A percentile compares a stretch with the other conserved stretches of the same genome.
These are phyloP conservation scores for Artibeus lituratus DNA, from an alignment of 2,797 vertebrate genomes.

Conservation along the genomic window DNA sequence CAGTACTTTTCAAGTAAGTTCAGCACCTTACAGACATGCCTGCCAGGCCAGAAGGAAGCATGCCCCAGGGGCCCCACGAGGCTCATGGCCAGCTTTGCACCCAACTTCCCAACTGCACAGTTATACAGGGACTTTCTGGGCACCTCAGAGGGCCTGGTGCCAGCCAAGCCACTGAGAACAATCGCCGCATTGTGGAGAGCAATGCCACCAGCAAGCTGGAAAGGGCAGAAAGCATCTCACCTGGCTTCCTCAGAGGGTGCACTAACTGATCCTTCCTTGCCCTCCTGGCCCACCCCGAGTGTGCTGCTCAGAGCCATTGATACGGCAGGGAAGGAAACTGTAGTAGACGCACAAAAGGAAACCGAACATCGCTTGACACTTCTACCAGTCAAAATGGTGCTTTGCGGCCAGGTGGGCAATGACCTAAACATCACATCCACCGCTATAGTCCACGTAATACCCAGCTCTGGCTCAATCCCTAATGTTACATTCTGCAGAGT, in stretches of 20 bases:
- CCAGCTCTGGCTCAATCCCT: constrained; percentile 49
- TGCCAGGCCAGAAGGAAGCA: neutral
- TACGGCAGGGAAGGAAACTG: constrained; percentile 46
- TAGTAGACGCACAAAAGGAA: constrained; percentile 59
- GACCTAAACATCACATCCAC: constrained; percentile 53
- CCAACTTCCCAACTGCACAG: neutral
- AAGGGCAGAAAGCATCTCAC: neutral
- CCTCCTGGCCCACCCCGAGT: neutral
- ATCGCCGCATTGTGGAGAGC: neutral
- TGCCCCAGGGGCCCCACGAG: neutral
- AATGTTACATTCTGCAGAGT: constrained; percentile 51
- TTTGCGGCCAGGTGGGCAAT: constrained; percentile 69
- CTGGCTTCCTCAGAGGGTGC: neutral
- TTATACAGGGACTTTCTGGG: neutral
- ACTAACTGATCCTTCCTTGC: neutral
- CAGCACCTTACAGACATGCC: neutral
- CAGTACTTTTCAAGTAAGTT: neutral
- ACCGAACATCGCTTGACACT: constrained; percentile 57
- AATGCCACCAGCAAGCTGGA: neutral
- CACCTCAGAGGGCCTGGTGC: neutral
- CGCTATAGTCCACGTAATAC: constrained; percentile 49
- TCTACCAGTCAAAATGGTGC: constrained; percentile 57
- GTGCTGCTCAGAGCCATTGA: constrained; percentile 24
- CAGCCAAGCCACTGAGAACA: neutral
- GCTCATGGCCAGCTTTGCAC: neutral